Base-by-base conservation (phyloP, 2,113 vertebrate species). In the Pelmatolapia mariae region DNA sequence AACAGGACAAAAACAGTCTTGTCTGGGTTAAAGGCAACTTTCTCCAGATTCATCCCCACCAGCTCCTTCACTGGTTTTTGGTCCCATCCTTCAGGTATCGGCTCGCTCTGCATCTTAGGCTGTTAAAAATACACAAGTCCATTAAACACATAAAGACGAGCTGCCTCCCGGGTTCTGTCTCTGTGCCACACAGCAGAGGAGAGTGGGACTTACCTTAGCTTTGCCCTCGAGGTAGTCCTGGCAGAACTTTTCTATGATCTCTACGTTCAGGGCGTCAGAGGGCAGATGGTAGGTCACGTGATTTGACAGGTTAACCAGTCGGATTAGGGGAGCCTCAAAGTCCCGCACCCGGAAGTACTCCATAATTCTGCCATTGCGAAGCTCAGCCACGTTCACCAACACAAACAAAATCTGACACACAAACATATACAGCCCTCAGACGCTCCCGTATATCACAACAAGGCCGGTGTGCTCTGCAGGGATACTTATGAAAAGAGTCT, bases 31-130 rank as follows among this genome's bases (percentile, higher is more conserved):
- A 98, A 99, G 57, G 93, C 96, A 1, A 99, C 95, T 9, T 87
- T 86, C 56, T 99, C 96, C 95, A 99, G 98, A 84, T 97, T 99
- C 85, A 96, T 96, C 52, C 97, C 98, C 40, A 98, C 97, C 1
- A 99, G 97, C 83, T 97, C 96, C 92, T 98, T 99, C 71, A 99
- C 97, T 1, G 96, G 97, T 40, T 89, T 86, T 81, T 96, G 87
- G 88, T 99, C 97, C 98, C 98, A 99, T 56, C 96, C 96, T 16
- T 97, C 95, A 50, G 97, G 96, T 82, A 98, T 93, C n/a, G 97
- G 95, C 92, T 99, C 97, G 10, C 97, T 99, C 84, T 97, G 86
- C 80, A 97, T 90, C 71, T 98, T 97, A 79, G 96, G 95, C 98
- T 99, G 86, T 79, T 1, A 26, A 16, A 78, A 3, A 18, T 15